Percentiles rank a stretch among this genome's conserved stretches.
Conservation (phyloP, 2,888 invertebrate species). For the Tetramorium bicarinatum region DNA sequence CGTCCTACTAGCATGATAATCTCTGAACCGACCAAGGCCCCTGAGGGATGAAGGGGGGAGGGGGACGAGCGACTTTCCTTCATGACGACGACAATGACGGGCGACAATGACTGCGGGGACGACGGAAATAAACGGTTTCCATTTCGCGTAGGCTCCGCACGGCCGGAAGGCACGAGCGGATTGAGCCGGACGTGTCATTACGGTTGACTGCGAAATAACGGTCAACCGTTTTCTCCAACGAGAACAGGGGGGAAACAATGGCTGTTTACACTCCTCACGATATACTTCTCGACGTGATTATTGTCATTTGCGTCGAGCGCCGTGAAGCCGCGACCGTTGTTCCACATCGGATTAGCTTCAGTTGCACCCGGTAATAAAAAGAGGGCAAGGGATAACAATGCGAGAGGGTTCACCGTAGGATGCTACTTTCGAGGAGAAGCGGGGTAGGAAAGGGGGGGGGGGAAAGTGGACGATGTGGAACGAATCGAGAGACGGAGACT, state of each 20-base stretch:
- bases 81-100: background rate
- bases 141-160: background rate
- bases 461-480: background rate
- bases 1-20: constrained; percentile 48
- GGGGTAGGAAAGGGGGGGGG: background rate
- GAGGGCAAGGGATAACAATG: background rate
- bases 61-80: background rate
- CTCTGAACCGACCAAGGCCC: constrained; percentile 11
- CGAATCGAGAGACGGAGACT: background rate
- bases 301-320: constrained; percentile 17
- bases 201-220: constrained; percentile 24
- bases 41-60: background rate
- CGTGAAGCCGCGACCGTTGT: background rate
- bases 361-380: background rate
- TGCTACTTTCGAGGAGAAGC: background rate
- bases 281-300: constrained; percentile 4
- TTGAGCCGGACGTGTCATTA: constrained; percentile 19
- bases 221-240: constrained; percentile 2
- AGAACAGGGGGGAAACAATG: constrained; percentile 12
- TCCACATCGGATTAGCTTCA: background rate
- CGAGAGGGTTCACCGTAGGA: background rate
- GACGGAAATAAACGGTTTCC: constrained; percentile 27
- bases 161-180: background rate
- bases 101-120: background rate
- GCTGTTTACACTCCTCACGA: constrained; percentile 20